Evolutionary conservation across 2,888 invertebrate species (phyloP), one percentile per base, ranked within the genome.

Genomic region (Pinctada fucata): DNA sequence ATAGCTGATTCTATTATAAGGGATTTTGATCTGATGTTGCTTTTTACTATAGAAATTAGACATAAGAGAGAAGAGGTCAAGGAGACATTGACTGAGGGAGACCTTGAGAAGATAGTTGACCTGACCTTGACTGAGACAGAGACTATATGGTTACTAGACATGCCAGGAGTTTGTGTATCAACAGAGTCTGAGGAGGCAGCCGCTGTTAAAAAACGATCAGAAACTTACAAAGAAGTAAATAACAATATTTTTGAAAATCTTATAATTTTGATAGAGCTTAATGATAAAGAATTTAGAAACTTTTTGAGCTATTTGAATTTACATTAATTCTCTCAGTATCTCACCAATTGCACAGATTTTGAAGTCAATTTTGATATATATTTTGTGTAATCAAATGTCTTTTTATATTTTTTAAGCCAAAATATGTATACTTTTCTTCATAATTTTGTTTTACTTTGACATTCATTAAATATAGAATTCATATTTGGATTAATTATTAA

Each of bases 131-230:
- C 84, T 4, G 92, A 92, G 82, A 91, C 92, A 1, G 91, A 91
- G 16, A 92, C 92, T 72, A 89, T 92, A 64, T 92, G 91, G 89
- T 81, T 92, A 78, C 84, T 92, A n/a, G 91, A 92, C 79, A 86
- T 92, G 86, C 89, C 90, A 5, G 89, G 89, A 2, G 82, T 88
- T 0, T 89, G 89, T 79, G 88, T 92, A 3, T 88, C 90, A 0
- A 82, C 82, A 3, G 92, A 92, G 50, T 86, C 87, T 73, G 88
- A 89, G n/a, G 91, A 91, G 52, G 91, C 90, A 2, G 80, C 83
- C 3, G 74, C 13, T 2, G 83, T 92, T 8, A 84, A 79, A 49
- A 87, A 89, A 64, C 84, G 84, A 69, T 91, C 91, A 83, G 86
- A 87, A 50, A 82, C 83, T 50, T 92, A 92, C 81, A 75, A 83